A percentile compares a stretch with the other conserved stretches of the same genome.
Conservation (phyloP, 2,797 vertebrate species). For the Poecile montanus region DNA sequence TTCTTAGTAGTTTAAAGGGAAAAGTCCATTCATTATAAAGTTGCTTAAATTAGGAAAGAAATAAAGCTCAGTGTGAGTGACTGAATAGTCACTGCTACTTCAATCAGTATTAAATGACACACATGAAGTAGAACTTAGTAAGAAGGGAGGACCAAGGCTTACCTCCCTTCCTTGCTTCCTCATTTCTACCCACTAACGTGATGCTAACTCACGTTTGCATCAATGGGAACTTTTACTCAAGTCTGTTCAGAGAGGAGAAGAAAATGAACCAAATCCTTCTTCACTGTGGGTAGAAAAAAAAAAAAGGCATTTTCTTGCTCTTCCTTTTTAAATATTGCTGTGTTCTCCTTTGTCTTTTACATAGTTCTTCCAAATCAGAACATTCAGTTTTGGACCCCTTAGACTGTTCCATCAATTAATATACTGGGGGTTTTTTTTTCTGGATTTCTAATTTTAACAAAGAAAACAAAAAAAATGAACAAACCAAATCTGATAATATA, state of each 20-base stretch:
- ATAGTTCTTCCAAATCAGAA: neutral
- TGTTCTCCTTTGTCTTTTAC: neutral
- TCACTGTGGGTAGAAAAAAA: neutral
- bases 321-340: neutral
- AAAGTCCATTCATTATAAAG: neutral
- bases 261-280: neutral
- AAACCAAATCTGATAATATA: neutral
- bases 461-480: neutral
- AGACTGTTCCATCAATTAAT: neutral
- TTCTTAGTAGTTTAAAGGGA: neutral
- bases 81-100: neutral
- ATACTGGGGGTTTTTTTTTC: accelerated
- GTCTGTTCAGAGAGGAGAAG: neutral
- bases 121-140: neutral
- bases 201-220: neutral
- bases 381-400: neutral
- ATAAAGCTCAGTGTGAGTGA: neutral
- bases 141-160: neutral
- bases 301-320: neutral
- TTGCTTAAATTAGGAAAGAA: neutral
- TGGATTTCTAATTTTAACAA: neutral
- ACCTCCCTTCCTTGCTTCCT: neutral
- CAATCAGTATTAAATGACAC: neutral
- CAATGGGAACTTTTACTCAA: neutral
- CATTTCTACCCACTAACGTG: neutral